Evolutionary conservation across 1,140 invertebrate species (phyloP).

Genomic region (Scaptomyza graminum): DNA sequence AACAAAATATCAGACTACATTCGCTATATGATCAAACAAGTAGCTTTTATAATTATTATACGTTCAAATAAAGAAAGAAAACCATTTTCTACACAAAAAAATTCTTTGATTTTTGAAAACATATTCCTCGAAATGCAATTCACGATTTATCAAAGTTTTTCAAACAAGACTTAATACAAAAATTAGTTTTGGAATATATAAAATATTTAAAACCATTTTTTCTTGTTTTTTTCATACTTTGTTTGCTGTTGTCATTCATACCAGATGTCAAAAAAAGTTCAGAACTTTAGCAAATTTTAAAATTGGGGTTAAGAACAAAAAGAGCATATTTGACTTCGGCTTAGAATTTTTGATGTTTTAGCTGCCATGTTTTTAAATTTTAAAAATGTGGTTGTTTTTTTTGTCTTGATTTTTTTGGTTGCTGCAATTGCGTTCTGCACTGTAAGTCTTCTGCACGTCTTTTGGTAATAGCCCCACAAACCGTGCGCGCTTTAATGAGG

Average conservation of each 20-base stretch:
- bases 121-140: no score
- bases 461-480: constrained; percentile 73
- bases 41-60: no score
- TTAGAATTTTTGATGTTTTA: background rate
- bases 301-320: no score
- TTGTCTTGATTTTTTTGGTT: constrained; percentile 21
- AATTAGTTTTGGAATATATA: no score
- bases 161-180: no score
- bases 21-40: background rate
- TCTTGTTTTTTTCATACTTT: no score
- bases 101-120: no score
- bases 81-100: background rate
- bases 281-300: no score
- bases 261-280: no score
- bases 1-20: background rate
- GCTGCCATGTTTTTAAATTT: constrained; percentile 23
- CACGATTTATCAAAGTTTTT: no score
- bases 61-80: background rate
- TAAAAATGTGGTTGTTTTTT: constrained; percentile 52
- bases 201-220: no score
- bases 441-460: constrained; percentile 60
- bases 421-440: constrained; percentile 59
- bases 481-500: constrained; percentile 74
- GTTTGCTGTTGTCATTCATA: no score
- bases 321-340: constrained; percentile 5